Evolutionary conservation across 53 echinoderm and acorn worm species (phyloP).

Genomic region (Astropecten irregularis): DNA sequence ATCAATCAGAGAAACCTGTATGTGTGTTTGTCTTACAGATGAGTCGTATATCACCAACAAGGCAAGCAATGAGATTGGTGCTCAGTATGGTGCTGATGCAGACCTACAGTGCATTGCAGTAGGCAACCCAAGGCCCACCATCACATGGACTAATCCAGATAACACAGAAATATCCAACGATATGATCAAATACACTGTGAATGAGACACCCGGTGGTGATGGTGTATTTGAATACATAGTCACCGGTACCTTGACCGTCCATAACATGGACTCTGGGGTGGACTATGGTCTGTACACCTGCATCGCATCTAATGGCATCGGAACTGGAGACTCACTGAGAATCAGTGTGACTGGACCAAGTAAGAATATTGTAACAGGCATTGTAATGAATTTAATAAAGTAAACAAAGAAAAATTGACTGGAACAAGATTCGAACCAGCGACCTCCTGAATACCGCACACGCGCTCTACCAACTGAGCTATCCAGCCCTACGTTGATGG

Average conservation of each 20-base stretch:
- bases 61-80: neutral
- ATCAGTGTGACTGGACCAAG: conserved; percentile 18
- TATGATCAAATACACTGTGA: neutral
- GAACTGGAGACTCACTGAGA: neutral
- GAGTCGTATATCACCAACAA: conserved; percentile 47
- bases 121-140: conserved; percentile 29
- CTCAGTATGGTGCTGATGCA: conserved; percentile 19
- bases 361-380: too few relatives aligned
- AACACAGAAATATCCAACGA: neutral
- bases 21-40: neutral
- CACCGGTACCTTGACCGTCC: conserved; percentile 10
- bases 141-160: conserved; percentile 43
- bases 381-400: too few relatives aligned
- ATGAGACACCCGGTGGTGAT: neutral
- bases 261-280: neutral
- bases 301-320: neutral
- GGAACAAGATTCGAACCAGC: too few relatives aligned
- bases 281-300: conserved; percentile 23
- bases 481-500: too few relatives aligned
- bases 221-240: neutral
- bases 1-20: too few relatives aligned
- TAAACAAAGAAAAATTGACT: too few relatives aligned
- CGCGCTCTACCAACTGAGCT: too few relatives aligned
- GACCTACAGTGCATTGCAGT: conserved; percentile 25
- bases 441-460: too few relatives aligned